These are phyloP conservation scores for Trichoplusia ni DNA, from an alignment of 1,140 invertebrate species.

Conservation along the genomic window DNA sequence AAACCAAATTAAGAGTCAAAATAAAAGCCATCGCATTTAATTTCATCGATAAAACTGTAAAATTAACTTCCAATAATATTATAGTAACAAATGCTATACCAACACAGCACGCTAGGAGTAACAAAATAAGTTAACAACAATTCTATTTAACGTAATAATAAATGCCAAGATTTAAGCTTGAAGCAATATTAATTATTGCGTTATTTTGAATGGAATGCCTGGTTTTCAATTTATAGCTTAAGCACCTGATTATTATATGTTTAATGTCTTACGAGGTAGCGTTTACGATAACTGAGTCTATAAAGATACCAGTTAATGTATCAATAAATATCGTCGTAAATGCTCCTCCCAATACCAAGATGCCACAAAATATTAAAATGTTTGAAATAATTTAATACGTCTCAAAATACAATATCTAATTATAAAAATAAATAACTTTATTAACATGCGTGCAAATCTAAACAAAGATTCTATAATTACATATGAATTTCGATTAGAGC, in stretches of 20 bases:
- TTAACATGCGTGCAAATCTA: slow-evolving; percentile 56
- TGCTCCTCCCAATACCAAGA: slow-evolving; percentile 41
- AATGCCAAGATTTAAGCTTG: background rate
- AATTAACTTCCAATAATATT: background rate
- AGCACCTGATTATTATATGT: slow-evolving; percentile 9
- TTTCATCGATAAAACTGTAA: background rate
- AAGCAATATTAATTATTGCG: slow-evolving; percentile 1
- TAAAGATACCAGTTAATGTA: background rate
- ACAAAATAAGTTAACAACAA: slow-evolving; percentile 9
- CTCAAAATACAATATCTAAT: background rate
- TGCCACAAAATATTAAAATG: slow-evolving; percentile 54
- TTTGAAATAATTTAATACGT: slow-evolving; percentile 35
- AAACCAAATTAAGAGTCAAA: background rate
- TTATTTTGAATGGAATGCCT: background rate
- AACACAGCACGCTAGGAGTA: slow-evolving; percentile 1
- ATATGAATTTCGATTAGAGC: slow-evolving; percentile 52
- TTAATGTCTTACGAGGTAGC: slow-evolving; percentile 1
- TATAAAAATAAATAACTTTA: slow-evolving; percentile 32
- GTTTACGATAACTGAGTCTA: slow-evolving; percentile 22
- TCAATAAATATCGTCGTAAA: slow-evolving; percentile 25
- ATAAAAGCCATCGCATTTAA: background rate
- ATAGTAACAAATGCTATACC: background rate
- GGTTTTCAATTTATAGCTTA: slow-evolving; percentile 17
- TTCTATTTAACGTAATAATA: slow-evolving; percentile 16
- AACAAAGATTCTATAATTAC: slow-evolving; percentile 68